A percentile compares a stretch with the other conserved stretches of the same genome.
Conservation (phyloP, 2,888 invertebrate genomes). For the Trypoxylon attenuatum region DNA sequence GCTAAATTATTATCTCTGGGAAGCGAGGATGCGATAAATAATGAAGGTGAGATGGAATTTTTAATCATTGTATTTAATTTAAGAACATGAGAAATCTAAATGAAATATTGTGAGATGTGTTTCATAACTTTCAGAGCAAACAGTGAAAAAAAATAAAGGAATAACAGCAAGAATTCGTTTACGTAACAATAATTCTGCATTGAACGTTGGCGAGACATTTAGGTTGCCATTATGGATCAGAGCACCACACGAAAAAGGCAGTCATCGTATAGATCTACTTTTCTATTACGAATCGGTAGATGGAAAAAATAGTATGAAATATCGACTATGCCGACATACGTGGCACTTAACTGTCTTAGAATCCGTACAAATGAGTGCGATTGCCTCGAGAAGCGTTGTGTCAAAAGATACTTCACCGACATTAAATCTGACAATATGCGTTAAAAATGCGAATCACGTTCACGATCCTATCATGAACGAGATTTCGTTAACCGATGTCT, state of each 20-base stretch:
- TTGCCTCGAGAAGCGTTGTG: conserved; percentile 76
- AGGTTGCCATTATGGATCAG: conserved; percentile 81
- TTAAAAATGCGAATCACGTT: conserved; percentile 82
- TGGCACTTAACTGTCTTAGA: conserved; percentile 81
- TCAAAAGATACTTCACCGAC: conserved; percentile 73
- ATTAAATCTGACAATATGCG: conserved; percentile 81
- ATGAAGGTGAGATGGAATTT: conserved; percentile 37
- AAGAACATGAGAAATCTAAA: neutral
- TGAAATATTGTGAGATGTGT: conserved; percentile 7
- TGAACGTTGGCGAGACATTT: conserved; percentile 77
- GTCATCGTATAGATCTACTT: conserved; percentile 80
- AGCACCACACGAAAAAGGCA: conserved; percentile 81
- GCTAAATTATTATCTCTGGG: conserved; percentile 81
- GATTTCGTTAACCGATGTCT: conserved; percentile 78
- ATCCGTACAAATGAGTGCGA: conserved; percentile 77
- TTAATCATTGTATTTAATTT: neutral
- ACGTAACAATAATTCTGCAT: conserved; percentile 70
- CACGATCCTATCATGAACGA: conserved; percentile 78
- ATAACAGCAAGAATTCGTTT: conserved; percentile 74
- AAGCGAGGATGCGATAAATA: conserved; percentile 42
- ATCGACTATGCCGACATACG: conserved; percentile 80
- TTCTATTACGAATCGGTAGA: conserved; percentile 83
- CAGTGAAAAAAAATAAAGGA: conserved; percentile 70
- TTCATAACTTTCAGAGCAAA: conserved; percentile 59
- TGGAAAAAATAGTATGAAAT: conserved; percentile 72